These are phyloP conservation scores for Takifugu ocellatus DNA, from an alignment of 2,797 vertebrate genomes.

Conservation along the genomic window DNA sequence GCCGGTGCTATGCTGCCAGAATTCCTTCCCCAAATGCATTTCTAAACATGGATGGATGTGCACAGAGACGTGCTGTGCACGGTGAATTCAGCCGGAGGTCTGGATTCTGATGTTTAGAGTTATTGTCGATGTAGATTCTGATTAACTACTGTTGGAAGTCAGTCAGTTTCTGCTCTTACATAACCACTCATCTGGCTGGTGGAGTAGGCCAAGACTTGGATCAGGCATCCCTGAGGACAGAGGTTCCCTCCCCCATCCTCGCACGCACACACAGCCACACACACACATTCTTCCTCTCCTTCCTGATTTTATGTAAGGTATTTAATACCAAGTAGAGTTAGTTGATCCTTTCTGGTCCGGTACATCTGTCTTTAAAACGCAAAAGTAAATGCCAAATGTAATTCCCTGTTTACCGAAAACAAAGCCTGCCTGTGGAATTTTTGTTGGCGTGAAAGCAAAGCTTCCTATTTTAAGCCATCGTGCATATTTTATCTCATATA, in stretches of 20 bases:
- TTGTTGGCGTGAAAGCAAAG: constrained; percentile 47
- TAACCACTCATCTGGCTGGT: constrained; percentile 72
- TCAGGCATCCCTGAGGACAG: constrained; percentile 71
- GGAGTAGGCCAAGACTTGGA: constrained; percentile 65
- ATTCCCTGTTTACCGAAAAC: constrained; percentile 52
- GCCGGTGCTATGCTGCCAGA: no score
- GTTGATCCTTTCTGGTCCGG: constrained; percentile 16
- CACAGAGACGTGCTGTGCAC: no score
- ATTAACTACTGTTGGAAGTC: constrained; percentile 61
- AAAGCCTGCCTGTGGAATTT: constrained; percentile 12
- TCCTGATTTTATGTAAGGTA: no score
- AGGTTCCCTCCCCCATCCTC: constrained; percentile 42
- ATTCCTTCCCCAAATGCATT: no score
- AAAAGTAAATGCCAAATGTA: constrained; percentile 44
- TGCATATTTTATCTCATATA: constrained; percentile 64
- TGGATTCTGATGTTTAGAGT: constrained; percentile 51
- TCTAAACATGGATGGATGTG: no score
- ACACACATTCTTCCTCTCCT: constrained; percentile 10
- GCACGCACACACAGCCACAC: not conserved
- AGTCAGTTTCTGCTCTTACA: constrained; percentile 59
- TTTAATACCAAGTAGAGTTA: constrained; percentile 36
- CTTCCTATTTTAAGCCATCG: constrained; percentile 57
- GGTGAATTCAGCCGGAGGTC: constrained; percentile 19
- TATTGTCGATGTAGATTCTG: constrained; percentile 61
- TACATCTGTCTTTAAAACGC: constrained; percentile 22